Evolutionary conservation across 2,888 invertebrate genomes (phyloP), one percentile per base, ranked within the genome.

Genomic region (Odontothrips loti): DNA sequence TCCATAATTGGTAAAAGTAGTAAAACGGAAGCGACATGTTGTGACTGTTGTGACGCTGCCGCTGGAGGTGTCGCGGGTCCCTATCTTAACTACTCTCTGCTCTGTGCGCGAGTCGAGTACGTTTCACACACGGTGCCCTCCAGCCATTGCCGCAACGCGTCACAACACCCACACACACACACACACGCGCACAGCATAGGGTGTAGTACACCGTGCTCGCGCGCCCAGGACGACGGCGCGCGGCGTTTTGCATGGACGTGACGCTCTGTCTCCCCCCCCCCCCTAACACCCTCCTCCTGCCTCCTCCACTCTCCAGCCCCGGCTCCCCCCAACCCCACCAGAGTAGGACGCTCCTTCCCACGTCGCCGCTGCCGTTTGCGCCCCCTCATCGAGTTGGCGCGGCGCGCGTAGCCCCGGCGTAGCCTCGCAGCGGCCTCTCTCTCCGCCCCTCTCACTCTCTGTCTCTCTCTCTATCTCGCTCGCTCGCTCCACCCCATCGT

Each of bases 201-300:
- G 58, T 58, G 58, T 8, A 58, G n/a, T 58, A 17, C 58, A n/a
- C 58, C 58, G 58, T 58, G 48, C 48, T 12, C 48, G 48, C 9
- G 58, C 58, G 68, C 68, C 68, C 23, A 11, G 68, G 68, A 43
- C 34, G 34, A 43, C 34, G 34, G 34, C 34, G 68, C 68, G n/a
- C n/a, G n/a, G 68, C 68, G 68, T 68, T 68, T 68, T 68, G 68
- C 68, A 68, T 68, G 68, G 68, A 68, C 68, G 68, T 68, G 68
- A 68, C 68, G 23, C 68, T 11, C 51, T 23, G 9, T 23, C 68
- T 23, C 23, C n/a, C 68, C 23, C 68, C 11, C 23, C 68, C n/a
- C 63, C 23, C 23, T 51, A 20, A 17, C 1, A 51, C 20, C 51
- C 51, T 2, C 51, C 51, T 10, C 9, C 51, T 10, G 3, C 34